These are phyloP conservation scores for Platysternon megacephalum DNA, from an alignment of 2,113 vertebrate species.

Conservation along the genomic window DNA sequence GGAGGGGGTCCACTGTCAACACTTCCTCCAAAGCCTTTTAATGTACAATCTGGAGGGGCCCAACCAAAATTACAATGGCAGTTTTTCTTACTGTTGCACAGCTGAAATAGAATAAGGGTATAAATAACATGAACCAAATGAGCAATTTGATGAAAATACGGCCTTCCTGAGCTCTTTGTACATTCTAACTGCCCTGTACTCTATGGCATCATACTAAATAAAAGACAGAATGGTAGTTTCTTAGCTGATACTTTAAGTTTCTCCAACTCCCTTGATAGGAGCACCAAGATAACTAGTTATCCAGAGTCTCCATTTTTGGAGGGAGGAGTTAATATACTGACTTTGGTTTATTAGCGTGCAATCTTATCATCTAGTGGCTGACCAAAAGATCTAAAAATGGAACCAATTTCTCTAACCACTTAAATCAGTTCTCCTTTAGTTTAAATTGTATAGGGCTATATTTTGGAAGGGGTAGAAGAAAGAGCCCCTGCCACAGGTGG, in stretches of 20 bases:
- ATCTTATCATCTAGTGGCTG: not conserved
- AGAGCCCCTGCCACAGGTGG: no score
- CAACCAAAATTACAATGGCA: conserved; percentile 41
- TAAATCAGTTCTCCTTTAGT: no score
- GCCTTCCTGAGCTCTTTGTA: not conserved
- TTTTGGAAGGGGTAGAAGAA: no score
- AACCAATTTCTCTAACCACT: not conserved
- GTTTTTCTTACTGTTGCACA: conserved; percentile 62
- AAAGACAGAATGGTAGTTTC: not conserved
- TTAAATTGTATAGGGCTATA: no score
- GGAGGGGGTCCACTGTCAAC: conserved; percentile 34
- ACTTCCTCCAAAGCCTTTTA: conserved; percentile 49
- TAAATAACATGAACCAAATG: not conserved
- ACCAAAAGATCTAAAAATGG: no score
- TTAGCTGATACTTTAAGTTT: not conserved
- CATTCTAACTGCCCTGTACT: no score
- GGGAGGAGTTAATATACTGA: not conserved
- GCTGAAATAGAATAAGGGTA: fast-evolving
- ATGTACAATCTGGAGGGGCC: conserved; percentile 18
- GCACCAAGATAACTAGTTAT: not conserved
- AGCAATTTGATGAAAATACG: not conserved
- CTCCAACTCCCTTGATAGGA: not conserved
- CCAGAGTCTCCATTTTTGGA: not conserved
- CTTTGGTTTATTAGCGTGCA: not conserved
- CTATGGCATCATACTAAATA: not conserved